Evolutionary conservation across 2,888 invertebrate genomes (phyloP).

Genomic region (Rotaria socialis): DNA sequence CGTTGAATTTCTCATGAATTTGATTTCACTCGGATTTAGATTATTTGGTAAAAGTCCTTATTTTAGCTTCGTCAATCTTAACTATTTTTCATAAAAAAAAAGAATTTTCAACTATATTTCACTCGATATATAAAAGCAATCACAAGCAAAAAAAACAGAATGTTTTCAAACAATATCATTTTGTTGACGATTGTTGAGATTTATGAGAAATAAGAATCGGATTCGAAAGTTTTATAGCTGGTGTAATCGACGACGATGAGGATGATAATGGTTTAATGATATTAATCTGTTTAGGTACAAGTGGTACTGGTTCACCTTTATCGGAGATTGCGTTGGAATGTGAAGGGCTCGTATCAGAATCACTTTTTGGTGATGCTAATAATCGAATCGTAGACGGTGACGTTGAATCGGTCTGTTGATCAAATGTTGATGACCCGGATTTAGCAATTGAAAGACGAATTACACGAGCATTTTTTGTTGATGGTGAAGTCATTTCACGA

Average conservation of each 20-base stretch:
- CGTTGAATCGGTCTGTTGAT: not conserved
- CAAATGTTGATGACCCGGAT: not conserved
- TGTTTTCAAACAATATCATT: not conserved
- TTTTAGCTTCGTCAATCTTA: too few relatives aligned
- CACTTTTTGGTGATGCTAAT: not conserved
- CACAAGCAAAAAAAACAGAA: not conserved
- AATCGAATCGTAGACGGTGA: not conserved
- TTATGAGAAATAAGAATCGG: not conserved
- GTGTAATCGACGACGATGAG: not conserved
- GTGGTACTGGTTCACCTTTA: not conserved
- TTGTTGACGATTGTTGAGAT: not conserved
- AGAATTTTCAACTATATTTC: conserved; percentile 15
- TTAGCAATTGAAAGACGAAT: not conserved
- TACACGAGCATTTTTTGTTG: not conserved
- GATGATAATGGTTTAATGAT: conserved; percentile 1
- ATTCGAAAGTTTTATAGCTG: not conserved
- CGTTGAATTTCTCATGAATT: too few relatives aligned
- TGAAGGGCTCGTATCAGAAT: not conserved
- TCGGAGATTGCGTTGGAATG: not conserved
- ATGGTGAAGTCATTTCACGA: not conserved
- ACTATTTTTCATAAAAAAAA: not conserved
- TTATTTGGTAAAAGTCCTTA: too few relatives aligned
- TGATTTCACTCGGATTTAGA: too few relatives aligned
- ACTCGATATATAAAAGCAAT: not conserved
- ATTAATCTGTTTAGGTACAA: not conserved